Base-by-base conservation (phyloP, 2,888 invertebrate species). In the Orgyia antiqua region DNA sequence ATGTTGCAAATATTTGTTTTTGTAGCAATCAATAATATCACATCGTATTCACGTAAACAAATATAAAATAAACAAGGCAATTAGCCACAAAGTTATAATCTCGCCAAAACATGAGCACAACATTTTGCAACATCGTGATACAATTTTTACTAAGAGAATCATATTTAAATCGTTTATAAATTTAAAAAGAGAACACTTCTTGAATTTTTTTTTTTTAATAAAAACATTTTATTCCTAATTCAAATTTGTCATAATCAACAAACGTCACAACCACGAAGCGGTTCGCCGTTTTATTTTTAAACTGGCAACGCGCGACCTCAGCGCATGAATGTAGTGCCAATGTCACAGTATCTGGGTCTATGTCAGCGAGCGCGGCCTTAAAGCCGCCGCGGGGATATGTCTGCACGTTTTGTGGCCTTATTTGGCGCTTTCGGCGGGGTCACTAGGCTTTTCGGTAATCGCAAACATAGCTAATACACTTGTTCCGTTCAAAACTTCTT, bases 311-410 rank as follows among this genome's bases (percentile, higher is more conserved):
- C 65, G 62, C 75, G 83, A 80, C 83, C 84, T 84, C 68, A 69
- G 75, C 64, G 65, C 63, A 67, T 77, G 82, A 86, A 86, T 86
- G 84, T 83, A 86, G 84, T 86, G 83, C 84, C 84, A 86, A 86
- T 86, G 84, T 82, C 84, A 65, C 61, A 46, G 66, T 72, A 86
- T 65, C 77, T 84, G 73, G 84, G 84, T 86, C 84, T 86, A 75
- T 86, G 84, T 83, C 84, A 82, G 51, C 65, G 59, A 52, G 58
- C 65, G 62, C 47, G 83, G 73, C 83, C 83, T 83, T 53, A 68
- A 51, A 45, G 39, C 56, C 44, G 44, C 15, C 15, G 15, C 15
- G 15, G 53, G 57, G 59, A 55, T 54, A 56, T 58, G 55, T 52
- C 53, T 56, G 57, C 53, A 59, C 61, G 61, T 51, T 58, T 61